Percentiles rank a stretch among this genome's conserved stretches.
Conservation (phyloP, 2,113 vertebrate species). For the Hemiprocne comata region DNA sequence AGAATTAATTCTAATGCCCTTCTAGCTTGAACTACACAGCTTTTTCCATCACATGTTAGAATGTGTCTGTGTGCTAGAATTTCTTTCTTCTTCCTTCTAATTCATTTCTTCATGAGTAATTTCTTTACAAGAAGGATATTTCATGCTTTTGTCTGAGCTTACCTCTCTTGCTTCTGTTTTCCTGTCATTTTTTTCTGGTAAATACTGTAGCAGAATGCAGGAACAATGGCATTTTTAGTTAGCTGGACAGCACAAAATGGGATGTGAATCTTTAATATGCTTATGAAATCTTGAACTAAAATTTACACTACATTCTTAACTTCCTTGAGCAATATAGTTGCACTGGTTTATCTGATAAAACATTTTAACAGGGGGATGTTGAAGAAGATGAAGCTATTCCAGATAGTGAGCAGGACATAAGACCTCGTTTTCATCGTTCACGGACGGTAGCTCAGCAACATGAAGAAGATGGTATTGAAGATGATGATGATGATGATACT, state of each 20-base stretch:
- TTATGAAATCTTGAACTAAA: background rate
- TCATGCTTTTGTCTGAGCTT: background rate
- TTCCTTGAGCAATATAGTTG: background rate
- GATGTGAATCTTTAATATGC: background rate
- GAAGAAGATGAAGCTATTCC: constrained; percentile 94
- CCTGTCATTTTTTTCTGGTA: background rate
- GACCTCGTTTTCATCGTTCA: constrained; percentile 92
- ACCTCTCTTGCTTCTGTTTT: background rate
- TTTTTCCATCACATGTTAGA: background rate
- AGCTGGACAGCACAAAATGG: background rate
- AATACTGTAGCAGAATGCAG: background rate
- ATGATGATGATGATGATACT: constrained; percentile 88
- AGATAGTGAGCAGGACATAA: constrained; percentile 94
- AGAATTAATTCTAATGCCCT: background rate
- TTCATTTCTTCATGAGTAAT: background rate
- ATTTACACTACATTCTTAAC: background rate
- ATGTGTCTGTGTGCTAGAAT: background rate
- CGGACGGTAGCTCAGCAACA: constrained; percentile 93
- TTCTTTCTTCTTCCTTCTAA: background rate
- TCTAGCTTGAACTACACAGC: background rate
- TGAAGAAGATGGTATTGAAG: constrained; percentile 88
- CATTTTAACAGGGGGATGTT: constrained; percentile 84
- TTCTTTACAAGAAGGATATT: background rate
- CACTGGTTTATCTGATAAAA: background rate
- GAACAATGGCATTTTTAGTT: background rate